Evolutionary conservation across 2,888 invertebrate species (phyloP).

Genomic region (Trichacis sp.): DNA sequence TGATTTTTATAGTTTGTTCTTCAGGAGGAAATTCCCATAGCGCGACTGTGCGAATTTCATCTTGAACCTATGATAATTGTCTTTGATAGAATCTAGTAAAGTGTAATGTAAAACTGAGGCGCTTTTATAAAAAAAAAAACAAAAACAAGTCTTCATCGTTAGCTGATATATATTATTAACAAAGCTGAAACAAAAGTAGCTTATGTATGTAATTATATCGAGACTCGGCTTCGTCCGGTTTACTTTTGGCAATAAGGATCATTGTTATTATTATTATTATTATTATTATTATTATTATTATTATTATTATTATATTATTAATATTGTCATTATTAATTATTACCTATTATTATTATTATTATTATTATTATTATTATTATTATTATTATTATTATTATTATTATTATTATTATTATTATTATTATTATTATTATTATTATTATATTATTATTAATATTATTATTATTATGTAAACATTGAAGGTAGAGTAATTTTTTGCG

Average conservation of each 20-base stretch:
- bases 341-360: conserved; percentile 34
- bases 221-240: conserved; percentile 41
- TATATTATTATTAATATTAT: no score
- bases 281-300: conserved; percentile 28
- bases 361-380: conserved; percentile 31
- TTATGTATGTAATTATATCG: conserved; percentile 42
- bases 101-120: conserved; percentile 39
- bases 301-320: conserved; percentile 32
- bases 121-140: conserved; percentile 34
- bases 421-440: conserved; percentile 36
- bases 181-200: conserved; percentile 35
- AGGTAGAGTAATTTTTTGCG: conserved; percentile 35
- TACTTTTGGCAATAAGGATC: conserved; percentile 43
- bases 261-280: conserved; percentile 42
- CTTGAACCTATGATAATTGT: conserved; percentile 42
- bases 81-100: conserved; percentile 43
- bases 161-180: conserved; percentile 37
- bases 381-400: conserved; percentile 26
- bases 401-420: conserved; percentile 32
- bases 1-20: conserved; percentile 44
- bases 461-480: conserved; percentile 37
- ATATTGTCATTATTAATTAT: conserved; percentile 30
- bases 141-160: conserved; percentile 37
- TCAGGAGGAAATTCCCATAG: conserved; percentile 32
- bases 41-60: conserved; percentile 33